Percentiles rank a stretch among this genome's conserved stretches.
These are phyloP conservation scores for Oreochromis niloticus DNA, from an alignment of 2,113 vertebrate genomes.

Conservation along the genomic window DNA sequence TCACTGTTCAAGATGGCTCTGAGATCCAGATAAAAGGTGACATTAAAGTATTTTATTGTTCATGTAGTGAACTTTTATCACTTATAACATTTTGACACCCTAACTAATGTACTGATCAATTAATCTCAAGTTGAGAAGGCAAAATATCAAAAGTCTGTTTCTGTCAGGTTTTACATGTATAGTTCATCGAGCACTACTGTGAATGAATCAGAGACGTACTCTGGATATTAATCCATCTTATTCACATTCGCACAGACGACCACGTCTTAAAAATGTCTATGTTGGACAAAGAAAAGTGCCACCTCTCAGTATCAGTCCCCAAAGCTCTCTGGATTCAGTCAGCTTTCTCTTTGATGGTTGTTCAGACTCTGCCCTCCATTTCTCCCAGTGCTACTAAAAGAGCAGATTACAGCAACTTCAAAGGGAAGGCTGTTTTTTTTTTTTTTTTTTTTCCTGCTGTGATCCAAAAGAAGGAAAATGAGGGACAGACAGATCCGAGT, in stretches of 20 bases:
- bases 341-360: constrained; percentile 31
- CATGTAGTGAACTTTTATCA: not conserved
- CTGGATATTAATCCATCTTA: not conserved
- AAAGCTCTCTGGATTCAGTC: not conserved
- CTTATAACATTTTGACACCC: not conserved
- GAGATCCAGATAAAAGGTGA: not conserved
- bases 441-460: not conserved
- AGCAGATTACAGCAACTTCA: constrained; percentile 42
- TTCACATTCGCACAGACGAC: not conserved
- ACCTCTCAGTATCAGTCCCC: not conserved
- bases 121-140: not conserved
- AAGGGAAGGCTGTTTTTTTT: constrained; percentile 1
- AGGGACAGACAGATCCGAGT: constrained; percentile 13
- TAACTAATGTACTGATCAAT: not conserved
- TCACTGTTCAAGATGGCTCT: not conserved
- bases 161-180: not conserved
- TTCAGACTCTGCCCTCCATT: not conserved
- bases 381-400: not conserved
- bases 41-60: not conserved
- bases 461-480: constrained; percentile 14
- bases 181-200: not conserved
- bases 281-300: not conserved
- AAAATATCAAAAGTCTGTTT: not conserved
- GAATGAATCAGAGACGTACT: not conserved
- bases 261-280: not conserved